Conservation (phyloP, 2,888 invertebrate genomes). For the Neoascia interrupta region DNA sequence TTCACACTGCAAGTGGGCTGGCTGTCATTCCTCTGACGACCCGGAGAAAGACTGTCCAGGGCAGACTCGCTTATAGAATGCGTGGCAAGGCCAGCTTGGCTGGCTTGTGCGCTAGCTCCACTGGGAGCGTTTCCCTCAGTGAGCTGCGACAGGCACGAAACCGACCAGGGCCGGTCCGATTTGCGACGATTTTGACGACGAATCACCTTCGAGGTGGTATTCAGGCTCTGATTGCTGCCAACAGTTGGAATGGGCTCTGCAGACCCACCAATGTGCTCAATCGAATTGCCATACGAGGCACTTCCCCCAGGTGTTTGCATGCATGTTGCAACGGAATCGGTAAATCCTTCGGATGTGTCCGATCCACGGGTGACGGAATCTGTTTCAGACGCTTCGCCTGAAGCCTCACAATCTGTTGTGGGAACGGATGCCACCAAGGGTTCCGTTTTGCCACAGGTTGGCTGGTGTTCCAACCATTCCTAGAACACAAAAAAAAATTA, state of each 20-base stretch:
- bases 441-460: constrained; percentile 70
- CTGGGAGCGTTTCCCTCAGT: constrained; percentile 79
- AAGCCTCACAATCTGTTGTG: constrained; percentile 87
- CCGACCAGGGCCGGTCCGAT: constrained; percentile 90
- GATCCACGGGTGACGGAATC: constrained; percentile 83
- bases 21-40: constrained; percentile 73
- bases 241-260: constrained; percentile 81
- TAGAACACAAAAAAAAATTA: constrained; percentile 42
- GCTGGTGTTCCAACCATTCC: constrained; percentile 80
- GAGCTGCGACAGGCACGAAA: constrained; percentile 90
- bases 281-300: constrained; percentile 80
- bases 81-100: constrained; percentile 81
- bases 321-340: constrained; percentile 86
- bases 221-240: constrained; percentile 76
- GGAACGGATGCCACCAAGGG: constrained; percentile 55
- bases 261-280: constrained; percentile 81
- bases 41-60: constrained; percentile 85
- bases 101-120: constrained; percentile 76
- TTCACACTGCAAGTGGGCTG: constrained; percentile 71
- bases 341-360: constrained; percentile 88
- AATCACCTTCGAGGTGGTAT: constrained; percentile 81
- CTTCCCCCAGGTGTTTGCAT: constrained; percentile 80
- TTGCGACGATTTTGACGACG: constrained; percentile 80
- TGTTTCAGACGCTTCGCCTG: constrained; percentile 89
- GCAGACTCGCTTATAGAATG: constrained; percentile 95